Conservation (phyloP, 2,113 vertebrate species). For the Chlamydotis undulata region DNA sequence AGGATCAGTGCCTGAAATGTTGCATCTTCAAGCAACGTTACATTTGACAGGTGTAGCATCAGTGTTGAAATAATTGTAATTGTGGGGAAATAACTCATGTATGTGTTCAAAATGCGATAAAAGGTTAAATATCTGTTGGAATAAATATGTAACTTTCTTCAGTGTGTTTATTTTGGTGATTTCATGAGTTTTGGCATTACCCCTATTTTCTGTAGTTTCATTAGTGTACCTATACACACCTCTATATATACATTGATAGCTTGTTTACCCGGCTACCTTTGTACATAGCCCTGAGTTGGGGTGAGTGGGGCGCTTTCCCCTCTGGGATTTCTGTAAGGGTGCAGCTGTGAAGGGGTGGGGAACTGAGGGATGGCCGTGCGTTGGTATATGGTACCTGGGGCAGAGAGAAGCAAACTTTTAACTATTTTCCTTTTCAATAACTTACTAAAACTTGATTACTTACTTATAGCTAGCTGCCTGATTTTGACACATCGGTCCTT, state of each 20-base stretch:
- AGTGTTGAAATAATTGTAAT: neutral
- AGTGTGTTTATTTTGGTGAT: neutral
- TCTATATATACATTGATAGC: rapidly evolving
- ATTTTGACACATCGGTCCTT: neutral
- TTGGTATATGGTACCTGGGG: rapidly evolving
- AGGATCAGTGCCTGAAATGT: neutral
- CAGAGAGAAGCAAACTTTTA: too few species aligned
- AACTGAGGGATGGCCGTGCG: rapidly evolving
- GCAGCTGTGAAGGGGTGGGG: rapidly evolving
- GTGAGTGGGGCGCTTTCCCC: rapidly evolving
- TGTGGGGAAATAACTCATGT: neutral
- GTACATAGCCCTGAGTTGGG: rapidly evolving
- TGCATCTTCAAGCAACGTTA: neutral
- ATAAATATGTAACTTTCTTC: neutral
- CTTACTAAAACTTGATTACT: rapidly evolving
- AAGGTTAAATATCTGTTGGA: neutral
- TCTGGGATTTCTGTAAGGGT: rapidly evolving
- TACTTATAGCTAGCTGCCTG: neutral
- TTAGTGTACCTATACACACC: rapidly evolving
- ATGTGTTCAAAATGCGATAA: slow-evolving; percentile 60
- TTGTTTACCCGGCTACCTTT: rapidly evolving
- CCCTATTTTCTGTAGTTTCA: rapidly evolving
- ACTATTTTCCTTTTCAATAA: rapidly evolving
- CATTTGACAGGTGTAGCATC: neutral
- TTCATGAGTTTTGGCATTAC: neutral